phyloP scores from a whole-genome alignment of 1,140 invertebrate species.

The Tetramorium simillimum region DNA sequence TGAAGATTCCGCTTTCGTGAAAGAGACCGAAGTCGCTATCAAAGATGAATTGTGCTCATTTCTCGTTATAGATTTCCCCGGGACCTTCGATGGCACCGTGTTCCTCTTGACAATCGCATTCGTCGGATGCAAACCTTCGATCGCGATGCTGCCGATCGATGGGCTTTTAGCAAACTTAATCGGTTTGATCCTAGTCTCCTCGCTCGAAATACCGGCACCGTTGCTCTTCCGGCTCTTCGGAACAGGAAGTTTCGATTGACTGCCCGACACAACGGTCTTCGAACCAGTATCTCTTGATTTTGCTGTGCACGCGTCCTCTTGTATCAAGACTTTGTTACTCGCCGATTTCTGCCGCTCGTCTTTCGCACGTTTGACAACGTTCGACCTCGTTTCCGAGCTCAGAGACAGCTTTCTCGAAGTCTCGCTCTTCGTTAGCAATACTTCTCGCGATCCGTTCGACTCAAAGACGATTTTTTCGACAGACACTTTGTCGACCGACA shows the following conservation, averaged over 20 bases:
- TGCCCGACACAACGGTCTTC: neutral
- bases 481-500: slow-evolving; percentile 74
- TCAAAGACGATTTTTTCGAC: slow-evolving; percentile 76
- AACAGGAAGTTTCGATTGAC: neutral
- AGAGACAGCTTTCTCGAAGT: slow-evolving; percentile 65
- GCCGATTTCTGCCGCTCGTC: slow-evolving; percentile 17
- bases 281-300: neutral
- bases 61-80: slow-evolving; percentile 49
- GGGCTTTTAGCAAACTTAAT: slow-evolving; percentile 69
- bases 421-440: slow-evolving; percentile 73
- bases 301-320: neutral
- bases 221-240: slow-evolving; percentile 27
- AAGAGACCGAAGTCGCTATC: neutral
- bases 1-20: neutral
- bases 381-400: neutral
- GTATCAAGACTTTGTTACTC: neutral
- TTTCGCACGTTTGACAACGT: neutral
- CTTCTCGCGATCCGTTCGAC: slow-evolving; percentile 65
- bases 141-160: slow-evolving; percentile 52
- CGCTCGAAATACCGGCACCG: neutral
- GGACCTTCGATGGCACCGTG: slow-evolving; percentile 66
- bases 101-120: neutral
- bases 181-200: slow-evolving; percentile 63
- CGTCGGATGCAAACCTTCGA: neutral
- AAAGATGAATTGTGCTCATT: slow-evolving; percentile 17